Evolutionary conservation across 2,888 invertebrate genomes (phyloP).

Genomic region (Tanypteryx hageni): DNA sequence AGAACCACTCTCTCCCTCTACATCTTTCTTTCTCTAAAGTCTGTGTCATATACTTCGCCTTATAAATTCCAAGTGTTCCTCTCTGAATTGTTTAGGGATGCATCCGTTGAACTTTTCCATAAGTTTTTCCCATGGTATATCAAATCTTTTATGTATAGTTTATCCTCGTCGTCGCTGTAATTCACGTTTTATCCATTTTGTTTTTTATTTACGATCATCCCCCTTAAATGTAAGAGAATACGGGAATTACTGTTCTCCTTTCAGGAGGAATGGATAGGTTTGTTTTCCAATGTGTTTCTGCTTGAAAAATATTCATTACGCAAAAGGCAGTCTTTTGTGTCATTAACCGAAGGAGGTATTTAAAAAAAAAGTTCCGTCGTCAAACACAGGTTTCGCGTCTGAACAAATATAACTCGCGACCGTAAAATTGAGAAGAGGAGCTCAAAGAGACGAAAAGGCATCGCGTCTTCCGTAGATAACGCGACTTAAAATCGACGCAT

Average conservation of each 20-base stretch:
- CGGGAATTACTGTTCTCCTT: background rate
- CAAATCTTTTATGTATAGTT: background rate
- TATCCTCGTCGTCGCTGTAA: background rate
- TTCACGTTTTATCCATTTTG: background rate
- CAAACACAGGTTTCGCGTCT: background rate
- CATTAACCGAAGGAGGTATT: background rate
- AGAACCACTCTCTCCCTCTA: background rate
- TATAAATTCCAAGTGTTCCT: background rate
- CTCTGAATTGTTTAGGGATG: background rate
- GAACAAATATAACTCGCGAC: background rate
- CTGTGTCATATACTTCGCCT: conserved; percentile 4
- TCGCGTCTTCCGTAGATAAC: too few species aligned
- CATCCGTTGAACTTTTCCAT: background rate
- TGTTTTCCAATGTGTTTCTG: background rate
- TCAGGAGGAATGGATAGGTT: background rate
- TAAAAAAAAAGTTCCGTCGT: background rate
- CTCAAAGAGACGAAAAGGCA: too few species aligned
- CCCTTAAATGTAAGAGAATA: too few species aligned
- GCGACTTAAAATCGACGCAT: background rate
- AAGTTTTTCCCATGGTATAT: conserved; percentile 1
- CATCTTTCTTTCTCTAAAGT: background rate
- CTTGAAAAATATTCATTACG: background rate
- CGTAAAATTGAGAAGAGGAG: background rate
- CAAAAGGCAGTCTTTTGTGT: background rate
- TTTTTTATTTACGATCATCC: background rate